phyloP scores from a whole-genome alignment of 2,113 vertebrate genomes.

The Pyrgilauda ruficollis region DNA sequence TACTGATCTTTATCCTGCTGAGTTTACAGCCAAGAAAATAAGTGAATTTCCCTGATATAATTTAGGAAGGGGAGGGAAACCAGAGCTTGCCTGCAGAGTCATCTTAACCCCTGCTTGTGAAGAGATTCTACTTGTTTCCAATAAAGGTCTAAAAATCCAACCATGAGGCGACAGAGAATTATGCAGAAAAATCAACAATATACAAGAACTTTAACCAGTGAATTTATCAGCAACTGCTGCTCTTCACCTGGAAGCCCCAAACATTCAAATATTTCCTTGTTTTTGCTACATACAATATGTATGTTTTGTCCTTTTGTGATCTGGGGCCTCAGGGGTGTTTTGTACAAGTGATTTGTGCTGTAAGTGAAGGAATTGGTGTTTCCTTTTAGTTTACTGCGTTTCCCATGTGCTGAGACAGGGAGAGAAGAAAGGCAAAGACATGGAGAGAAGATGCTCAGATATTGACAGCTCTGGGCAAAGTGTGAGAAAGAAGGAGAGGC shows the following conservation, averaged over 20 bases:
- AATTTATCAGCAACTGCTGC: background rate
- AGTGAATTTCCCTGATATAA: background rate
- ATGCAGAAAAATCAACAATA: background rate
- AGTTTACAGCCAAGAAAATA: background rate
- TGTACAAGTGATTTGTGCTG: background rate
- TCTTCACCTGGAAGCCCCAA: background rate
- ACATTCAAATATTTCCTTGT: background rate
- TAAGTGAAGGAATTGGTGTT: background rate
- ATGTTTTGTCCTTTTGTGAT: background rate
- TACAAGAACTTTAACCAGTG: background rate
- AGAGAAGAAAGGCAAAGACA: background rate
- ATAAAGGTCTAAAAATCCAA: background rate
- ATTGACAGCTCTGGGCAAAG: background rate
- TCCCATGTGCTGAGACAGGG: background rate
- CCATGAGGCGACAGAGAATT: background rate
- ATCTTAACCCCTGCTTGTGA: background rate
- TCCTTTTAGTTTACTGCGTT: background rate
- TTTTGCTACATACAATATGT: background rate
- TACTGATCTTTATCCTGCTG: background rate
- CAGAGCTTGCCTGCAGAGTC: background rate
- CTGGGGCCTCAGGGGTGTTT: background rate
- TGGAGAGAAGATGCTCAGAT: background rate
- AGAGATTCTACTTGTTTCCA: background rate
- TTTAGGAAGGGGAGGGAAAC: background rate
- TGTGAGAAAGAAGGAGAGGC: background rate